Percentiles rank a stretch among this genome's conserved stretches.
Conservation (phyloP, 2,113 vertebrate genomes). For the Microcebus ravelobensis region DNA sequence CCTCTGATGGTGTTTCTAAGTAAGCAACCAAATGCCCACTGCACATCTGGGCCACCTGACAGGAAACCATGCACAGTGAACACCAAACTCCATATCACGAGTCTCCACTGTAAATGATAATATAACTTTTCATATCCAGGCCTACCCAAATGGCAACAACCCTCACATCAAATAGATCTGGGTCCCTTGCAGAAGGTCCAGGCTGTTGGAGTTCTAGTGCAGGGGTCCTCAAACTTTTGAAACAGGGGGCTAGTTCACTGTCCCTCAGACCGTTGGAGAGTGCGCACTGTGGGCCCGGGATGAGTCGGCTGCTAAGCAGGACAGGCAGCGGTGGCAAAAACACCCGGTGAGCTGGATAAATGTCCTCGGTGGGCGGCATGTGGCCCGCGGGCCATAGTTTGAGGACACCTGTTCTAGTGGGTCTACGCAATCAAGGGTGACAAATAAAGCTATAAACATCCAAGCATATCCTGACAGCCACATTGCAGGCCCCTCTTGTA, state of each 20-base stretch:
- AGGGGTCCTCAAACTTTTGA: too few relatives aligned
- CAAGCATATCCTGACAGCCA: slow-evolving; percentile 83
- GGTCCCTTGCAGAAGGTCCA: neutral
- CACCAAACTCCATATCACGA: neutral
- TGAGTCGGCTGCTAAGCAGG: too few relatives aligned
- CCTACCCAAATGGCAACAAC: neutral
- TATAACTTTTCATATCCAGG: neutral
- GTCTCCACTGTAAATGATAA: neutral
- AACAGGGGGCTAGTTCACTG: too few relatives aligned
- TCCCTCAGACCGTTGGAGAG: too few relatives aligned
- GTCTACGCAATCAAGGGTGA: neutral
- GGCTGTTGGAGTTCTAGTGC: slow-evolving; percentile 70
- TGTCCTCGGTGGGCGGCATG: too few relatives aligned
- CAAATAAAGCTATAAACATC: slow-evolving; percentile 78
- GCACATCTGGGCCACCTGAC: neutral
- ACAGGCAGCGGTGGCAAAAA: too few relatives aligned
- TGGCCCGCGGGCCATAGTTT: too few relatives aligned
- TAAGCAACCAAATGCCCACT: neutral
- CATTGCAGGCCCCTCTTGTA: slow-evolving; percentile 81
- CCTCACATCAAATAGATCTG: neutral
- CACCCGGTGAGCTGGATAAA: too few relatives aligned
- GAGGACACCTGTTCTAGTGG: neutral
- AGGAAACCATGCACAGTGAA: neutral
- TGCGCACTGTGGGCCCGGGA: too few relatives aligned
- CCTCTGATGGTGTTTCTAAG: neutral